These are phyloP conservation scores for Euura saliciscinereae DNA, from an alignment of 1,140 invertebrate genomes.

Conservation along the genomic window DNA sequence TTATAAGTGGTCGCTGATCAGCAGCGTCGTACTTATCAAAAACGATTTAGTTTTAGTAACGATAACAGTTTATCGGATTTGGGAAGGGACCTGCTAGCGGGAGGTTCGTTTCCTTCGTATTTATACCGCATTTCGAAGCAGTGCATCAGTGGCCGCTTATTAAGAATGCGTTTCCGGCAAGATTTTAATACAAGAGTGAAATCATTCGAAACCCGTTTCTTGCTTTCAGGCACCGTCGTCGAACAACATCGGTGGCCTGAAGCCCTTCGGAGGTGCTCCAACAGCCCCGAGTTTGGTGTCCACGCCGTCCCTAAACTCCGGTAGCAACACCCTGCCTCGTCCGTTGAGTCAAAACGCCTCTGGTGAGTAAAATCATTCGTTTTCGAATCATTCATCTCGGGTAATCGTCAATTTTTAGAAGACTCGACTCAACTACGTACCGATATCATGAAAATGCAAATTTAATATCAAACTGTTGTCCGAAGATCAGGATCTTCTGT, in stretches of 20 bases:
- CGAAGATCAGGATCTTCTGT: no score
- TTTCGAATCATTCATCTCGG: not conserved
- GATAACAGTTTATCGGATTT: not conserved
- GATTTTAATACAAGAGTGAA: not conserved
- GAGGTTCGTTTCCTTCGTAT: no score
- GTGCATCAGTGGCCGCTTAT: not conserved
- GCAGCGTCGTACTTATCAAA: not conserved
- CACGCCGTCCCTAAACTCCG: conserved; percentile 51
- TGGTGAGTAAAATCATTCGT: conserved; percentile 44
- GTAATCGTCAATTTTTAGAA: no score
- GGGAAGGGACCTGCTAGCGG: not conserved
- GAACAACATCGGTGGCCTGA: conserved; percentile 60
- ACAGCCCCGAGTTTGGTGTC: conserved; percentile 44
- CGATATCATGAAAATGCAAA: no score
- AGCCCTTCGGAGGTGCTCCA: conserved; percentile 65
- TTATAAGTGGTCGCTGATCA: not conserved
- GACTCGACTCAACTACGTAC: no score
- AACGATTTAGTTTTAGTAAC: not conserved
- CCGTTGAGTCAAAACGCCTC: conserved; percentile 53
- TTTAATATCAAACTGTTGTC: no score
- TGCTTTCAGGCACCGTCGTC: conserved; percentile 41
- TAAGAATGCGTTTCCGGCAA: not conserved
- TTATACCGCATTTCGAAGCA: not conserved
- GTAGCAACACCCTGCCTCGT: conserved; percentile 54
- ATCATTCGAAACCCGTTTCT: not conserved